Conservation (phyloP, 37 sponge, comb jelly and placozoan genomes). For the Trichoplax adhaerens region DNA sequence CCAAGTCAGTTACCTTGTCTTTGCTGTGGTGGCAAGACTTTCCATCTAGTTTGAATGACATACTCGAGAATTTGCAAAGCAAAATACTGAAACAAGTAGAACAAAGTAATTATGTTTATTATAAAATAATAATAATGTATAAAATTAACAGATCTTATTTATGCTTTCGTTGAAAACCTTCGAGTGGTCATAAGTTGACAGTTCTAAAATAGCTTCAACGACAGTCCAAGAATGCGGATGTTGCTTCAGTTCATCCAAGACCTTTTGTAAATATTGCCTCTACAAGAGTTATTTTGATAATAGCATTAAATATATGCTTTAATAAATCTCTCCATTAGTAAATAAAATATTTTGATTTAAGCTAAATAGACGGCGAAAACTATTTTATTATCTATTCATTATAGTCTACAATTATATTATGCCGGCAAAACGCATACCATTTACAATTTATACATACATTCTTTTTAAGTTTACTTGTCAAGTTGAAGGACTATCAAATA, state of each 20-base stretch:
- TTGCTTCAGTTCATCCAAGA: slow-evolving; percentile 75
- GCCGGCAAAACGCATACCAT: too few species aligned
- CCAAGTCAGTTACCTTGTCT: slow-evolving; percentile 59
- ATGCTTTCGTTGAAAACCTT: slow-evolving; percentile 33
- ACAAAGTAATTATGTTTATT: neutral
- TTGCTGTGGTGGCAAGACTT: slow-evolving; percentile 79
- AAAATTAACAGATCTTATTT: neutral
- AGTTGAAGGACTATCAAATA: too few species aligned
- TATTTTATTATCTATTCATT: too few species aligned
- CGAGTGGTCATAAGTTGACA: slow-evolving; percentile 59
- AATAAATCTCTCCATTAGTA: too few species aligned
- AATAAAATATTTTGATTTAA: too few species aligned
- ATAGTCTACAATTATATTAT: too few species aligned
- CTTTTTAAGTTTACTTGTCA: too few species aligned
- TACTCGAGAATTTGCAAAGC: slow-evolving; percentile 85
- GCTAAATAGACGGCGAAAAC: too few species aligned
- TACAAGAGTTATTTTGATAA: too few species aligned
- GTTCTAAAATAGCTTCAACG: slow-evolving; percentile 86
- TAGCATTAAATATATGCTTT: too few species aligned
- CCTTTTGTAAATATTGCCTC: slow-evolving; percentile 15
- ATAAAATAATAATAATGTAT: slow-evolving; percentile 2
- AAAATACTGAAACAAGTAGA: slow-evolving; percentile 41
- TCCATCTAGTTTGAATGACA: slow-evolving; percentile 84
- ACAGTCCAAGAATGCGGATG: slow-evolving; percentile 87
- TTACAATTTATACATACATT: too few species aligned